Conservation (phyloP, 2,113 vertebrate species). For the Xenotilapia leptura region DNA sequence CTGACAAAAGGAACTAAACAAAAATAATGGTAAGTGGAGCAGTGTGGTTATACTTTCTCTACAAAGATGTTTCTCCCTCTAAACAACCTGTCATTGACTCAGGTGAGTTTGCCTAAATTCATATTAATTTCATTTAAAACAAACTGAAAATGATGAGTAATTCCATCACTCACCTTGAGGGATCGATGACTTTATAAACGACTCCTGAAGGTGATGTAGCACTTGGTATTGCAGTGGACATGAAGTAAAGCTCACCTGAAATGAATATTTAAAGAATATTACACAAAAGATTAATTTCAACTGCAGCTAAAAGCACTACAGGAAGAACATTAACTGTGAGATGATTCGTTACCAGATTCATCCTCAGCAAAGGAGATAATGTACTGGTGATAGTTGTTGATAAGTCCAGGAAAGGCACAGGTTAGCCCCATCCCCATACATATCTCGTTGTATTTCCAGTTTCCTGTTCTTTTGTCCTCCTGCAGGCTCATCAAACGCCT, state of each 20-base stretch:
- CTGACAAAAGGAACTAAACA: neutral
- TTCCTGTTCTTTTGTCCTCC: conserved; percentile 70
- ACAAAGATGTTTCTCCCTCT: neutral
- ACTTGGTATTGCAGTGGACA: conserved; percentile 86
- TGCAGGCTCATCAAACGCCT: conserved; percentile 90
- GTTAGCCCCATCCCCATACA: conserved; percentile 90
- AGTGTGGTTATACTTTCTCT: neutral
- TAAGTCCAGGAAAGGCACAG: conserved; percentile 86
- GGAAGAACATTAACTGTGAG: neutral
- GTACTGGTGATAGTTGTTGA: conserved; percentile 90
- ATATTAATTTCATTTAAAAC: neutral
- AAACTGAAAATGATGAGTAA: neutral
- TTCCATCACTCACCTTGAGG: conserved; percentile 79
- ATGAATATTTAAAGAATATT: neutral
- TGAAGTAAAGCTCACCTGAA: conserved; percentile 91
- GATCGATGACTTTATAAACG: conserved; percentile 90
- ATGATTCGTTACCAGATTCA: conserved; percentile 80
- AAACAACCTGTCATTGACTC: neutral
- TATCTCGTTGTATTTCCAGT: conserved; percentile 86
- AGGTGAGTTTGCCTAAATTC: neutral
- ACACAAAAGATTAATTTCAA: neutral
- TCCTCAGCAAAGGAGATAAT: conserved; percentile 96
- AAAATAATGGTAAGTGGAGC: neutral
- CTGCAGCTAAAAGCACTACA: neutral
- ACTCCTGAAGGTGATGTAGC: conserved; percentile 81